Evolutionary conservation across 2,113 vertebrate genomes (phyloP).

Genomic region (Indicator maculatus): DNA sequence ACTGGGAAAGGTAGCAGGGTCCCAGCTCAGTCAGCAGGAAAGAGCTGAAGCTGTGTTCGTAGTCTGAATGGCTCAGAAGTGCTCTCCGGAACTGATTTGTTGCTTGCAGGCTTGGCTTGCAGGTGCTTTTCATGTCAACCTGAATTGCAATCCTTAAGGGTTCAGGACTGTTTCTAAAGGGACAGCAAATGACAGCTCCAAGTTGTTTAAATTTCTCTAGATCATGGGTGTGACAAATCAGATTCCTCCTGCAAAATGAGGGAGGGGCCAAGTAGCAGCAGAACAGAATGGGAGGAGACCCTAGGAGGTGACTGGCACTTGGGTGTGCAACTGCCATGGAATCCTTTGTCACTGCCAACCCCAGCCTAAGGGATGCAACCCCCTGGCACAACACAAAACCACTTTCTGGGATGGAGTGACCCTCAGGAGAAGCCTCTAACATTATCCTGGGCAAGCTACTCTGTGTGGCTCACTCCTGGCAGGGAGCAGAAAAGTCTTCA

Average conservation of each 20-base stretch:
- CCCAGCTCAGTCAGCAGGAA: background rate
- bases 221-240: background rate
- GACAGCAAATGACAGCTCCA: background rate
- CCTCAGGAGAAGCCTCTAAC: background rate
- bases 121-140: background rate
- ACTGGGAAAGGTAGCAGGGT: background rate
- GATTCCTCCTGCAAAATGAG: background rate
- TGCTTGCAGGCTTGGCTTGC: background rate
- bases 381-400: background rate
- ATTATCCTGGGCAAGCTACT: background rate
- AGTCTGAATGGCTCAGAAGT: too few relatives aligned
- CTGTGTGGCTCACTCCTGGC: background rate
- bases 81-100: background rate
- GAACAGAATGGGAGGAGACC: background rate
- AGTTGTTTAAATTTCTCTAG: background rate
- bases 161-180: background rate
- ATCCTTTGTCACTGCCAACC: background rate
- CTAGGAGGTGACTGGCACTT: background rate
- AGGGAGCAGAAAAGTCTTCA: background rate
- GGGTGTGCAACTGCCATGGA: background rate
- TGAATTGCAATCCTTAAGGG: background rate
- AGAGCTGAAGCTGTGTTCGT: background rate
- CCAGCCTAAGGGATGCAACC: background rate
- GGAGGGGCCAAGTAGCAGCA: background rate
- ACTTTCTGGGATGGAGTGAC: background rate